Conservation (phyloP, 2,888 invertebrate species). For the Patella depressa region DNA sequence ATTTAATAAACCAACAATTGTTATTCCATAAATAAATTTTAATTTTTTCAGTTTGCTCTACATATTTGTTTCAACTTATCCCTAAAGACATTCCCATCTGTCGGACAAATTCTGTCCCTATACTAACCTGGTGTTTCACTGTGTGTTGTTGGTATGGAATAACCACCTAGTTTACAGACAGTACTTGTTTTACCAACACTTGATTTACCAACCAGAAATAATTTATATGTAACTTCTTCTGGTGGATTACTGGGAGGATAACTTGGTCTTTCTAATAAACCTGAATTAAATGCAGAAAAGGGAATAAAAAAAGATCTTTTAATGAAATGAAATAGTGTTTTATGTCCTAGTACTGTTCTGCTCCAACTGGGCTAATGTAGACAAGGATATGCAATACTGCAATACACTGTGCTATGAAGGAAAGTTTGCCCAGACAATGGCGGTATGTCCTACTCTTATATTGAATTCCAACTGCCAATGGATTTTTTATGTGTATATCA, state of each 20-base stretch:
- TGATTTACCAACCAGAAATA: slow-evolving; percentile 75
- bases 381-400: no score
- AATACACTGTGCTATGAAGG: no score
- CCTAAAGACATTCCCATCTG: background rate
- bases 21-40: no score
- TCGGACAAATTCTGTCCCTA: no score
- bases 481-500: no score
- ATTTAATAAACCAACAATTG: no score
- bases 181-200: slow-evolving; percentile 76
- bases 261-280: slow-evolving; percentile 74
- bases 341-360: no score
- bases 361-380: no score
- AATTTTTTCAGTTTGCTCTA: background rate
- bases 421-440: no score
- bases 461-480: no score
- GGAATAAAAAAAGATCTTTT: background rate
- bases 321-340: no score
- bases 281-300: slow-evolving; percentile 46
- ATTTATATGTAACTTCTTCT: slow-evolving; percentile 76
- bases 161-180: slow-evolving; percentile 74
- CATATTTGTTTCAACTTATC: background rate
- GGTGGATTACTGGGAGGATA: slow-evolving; percentile 70
- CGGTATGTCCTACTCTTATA: no score
- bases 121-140: slow-evolving; percentile 66
- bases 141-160: slow-evolving; percentile 69